Evolutionary conservation across 1,140 invertebrate genomes (phyloP).

Genomic region (Meloidogyne hapla): DNA sequence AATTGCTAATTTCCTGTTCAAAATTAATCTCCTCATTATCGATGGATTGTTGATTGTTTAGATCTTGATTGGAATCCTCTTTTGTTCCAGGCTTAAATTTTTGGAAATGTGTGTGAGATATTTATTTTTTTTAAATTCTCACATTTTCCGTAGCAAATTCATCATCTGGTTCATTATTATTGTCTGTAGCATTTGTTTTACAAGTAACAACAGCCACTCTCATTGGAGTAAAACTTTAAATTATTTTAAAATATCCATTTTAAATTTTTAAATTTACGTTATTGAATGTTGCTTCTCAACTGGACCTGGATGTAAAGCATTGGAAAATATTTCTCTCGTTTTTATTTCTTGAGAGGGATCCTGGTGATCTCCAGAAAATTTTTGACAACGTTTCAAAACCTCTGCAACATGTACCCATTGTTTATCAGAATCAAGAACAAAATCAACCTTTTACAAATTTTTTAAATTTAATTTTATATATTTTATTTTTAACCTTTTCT

Average conservation of each 20-base stretch:
- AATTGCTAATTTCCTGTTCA: background rate
- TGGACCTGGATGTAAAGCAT: conserved; percentile 44
- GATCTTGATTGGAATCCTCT: background rate
- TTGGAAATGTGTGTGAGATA: background rate
- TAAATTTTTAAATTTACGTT: conserved; percentile 30
- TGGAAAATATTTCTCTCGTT: conserved; percentile 49
- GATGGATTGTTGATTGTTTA: background rate
- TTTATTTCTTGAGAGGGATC: conserved; percentile 29
- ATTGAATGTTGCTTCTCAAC: conserved; percentile 44
- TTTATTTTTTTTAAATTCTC: background rate
- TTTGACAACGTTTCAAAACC: conserved; percentile 45
- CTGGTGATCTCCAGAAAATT: background rate
- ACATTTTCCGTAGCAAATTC: conserved; percentile 10
- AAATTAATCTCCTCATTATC: background rate
- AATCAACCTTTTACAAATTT: conserved; percentile 40
- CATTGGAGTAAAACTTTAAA: conserved; percentile 51
- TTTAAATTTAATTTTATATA: background rate
- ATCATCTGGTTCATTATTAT: conserved; percentile 23
- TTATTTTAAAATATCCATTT: conserved; percentile 15
- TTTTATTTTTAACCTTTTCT: conserved; percentile 40
- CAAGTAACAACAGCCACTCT: conserved; percentile 52
- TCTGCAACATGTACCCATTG: conserved; percentile 49
- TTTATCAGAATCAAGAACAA: conserved; percentile 48
- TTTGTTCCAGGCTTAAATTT: background rate
- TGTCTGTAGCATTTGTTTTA: conserved; percentile 30